Conservation (phyloP, 2,888 invertebrate species). For the Hermaeophaga mercurialis region DNA sequence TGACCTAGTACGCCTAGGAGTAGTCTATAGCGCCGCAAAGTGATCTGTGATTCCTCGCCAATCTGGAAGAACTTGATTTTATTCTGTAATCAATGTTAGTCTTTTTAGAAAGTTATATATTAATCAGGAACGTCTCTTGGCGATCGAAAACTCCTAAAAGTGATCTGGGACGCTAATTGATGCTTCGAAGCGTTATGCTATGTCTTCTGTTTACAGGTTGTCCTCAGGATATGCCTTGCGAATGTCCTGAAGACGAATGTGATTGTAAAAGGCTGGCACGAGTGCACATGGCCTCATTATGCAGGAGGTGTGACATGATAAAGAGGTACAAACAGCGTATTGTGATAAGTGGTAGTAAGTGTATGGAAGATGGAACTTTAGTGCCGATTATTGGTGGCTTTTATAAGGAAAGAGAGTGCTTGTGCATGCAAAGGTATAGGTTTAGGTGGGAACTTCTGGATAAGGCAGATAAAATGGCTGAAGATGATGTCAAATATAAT, state of each 20-base stretch:
- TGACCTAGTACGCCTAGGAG: too few species aligned
- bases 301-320: conserved; percentile 20
- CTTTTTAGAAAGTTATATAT: too few species aligned
- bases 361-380: conserved; percentile 5
- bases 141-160: too few species aligned
- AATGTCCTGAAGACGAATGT: conserved; percentile 24
- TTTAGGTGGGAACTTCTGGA: neutral
- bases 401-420: conserved; percentile 38
- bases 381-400: conserved; percentile 45
- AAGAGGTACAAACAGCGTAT: conserved; percentile 5
- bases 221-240: conserved; percentile 10
- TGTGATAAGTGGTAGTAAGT: neutral
- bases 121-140: too few species aligned
- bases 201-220: conserved; percentile 15
- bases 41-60: too few species aligned
- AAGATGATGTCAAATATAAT: conserved; percentile 17
- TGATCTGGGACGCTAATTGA: too few species aligned
- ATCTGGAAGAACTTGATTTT: too few species aligned
- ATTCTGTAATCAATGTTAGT: too few species aligned
- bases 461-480: neutral
- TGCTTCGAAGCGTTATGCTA: too few species aligned
- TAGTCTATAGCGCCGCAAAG: too few species aligned
- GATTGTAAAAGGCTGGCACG: conserved; percentile 13
- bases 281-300: conserved; percentile 16
- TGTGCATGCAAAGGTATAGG: conserved; percentile 41